These are phyloP conservation scores for Kradibia gibbosae DNA, from an alignment of 1,140 invertebrate genomes.

Conservation along the genomic window DNA sequence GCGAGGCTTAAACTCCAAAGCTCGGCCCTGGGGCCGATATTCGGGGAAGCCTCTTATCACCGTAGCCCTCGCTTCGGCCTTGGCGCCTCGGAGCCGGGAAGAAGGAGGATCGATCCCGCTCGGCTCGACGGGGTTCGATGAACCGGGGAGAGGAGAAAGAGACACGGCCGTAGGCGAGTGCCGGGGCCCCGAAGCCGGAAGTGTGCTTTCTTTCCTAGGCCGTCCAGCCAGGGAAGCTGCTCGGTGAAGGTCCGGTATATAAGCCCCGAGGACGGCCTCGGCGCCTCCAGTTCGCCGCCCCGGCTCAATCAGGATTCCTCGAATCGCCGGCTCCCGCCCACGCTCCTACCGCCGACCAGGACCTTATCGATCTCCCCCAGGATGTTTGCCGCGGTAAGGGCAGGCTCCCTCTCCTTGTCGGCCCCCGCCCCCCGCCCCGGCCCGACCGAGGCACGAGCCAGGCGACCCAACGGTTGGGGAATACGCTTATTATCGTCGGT, in stretches of 20 bases:
- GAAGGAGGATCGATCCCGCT: background rate
- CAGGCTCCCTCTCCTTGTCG: too few relatives aligned
- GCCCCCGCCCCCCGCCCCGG: too few relatives aligned
- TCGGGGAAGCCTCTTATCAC: too few relatives aligned
- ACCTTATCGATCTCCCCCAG: constrained; percentile 16
- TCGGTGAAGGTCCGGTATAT: constrained; percentile 71
- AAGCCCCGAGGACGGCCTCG: constrained; percentile 60
- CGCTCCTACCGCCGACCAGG: constrained; percentile 62
- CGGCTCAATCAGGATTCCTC: background rate
- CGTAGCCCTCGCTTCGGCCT: too few relatives aligned
- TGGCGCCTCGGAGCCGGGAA: background rate
- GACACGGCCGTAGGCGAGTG: constrained; percentile 14
- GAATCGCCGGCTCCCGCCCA: background rate
- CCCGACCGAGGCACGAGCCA: too few relatives aligned
- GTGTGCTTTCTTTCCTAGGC: constrained; percentile 34
- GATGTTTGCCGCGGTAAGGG: too few relatives aligned
- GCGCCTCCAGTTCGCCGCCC: constrained; percentile 64
- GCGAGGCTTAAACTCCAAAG: too few relatives aligned
- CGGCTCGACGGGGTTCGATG: constrained; percentile 15
- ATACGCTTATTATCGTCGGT: too few relatives aligned
- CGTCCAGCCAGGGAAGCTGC: too few relatives aligned
- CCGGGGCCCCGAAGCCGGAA: constrained; percentile 31
- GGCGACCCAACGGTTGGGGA: too few relatives aligned
- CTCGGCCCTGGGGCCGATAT: too few relatives aligned
- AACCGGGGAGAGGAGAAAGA: constrained; percentile 27